These are phyloP conservation scores for Charadrius vociferus DNA, from an alignment of 2,113 vertebrate species.

Conservation along the genomic window DNA sequence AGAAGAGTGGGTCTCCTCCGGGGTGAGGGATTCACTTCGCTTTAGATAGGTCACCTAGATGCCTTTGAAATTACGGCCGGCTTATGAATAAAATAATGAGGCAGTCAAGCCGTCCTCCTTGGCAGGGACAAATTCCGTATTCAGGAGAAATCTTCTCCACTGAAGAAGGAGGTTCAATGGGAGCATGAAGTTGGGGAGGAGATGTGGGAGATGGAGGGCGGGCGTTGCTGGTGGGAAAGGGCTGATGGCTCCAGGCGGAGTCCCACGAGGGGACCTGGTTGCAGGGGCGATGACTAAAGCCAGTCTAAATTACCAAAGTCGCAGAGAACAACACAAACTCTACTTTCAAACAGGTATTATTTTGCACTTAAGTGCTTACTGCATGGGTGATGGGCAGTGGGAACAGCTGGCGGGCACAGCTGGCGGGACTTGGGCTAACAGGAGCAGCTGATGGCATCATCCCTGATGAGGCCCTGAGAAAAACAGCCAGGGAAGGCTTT, in stretches of 20 bases:
- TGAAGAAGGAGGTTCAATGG: background rate
- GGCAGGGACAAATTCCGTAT: background rate
- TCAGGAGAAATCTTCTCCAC: background rate
- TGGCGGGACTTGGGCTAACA: background rate
- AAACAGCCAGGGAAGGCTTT: background rate
- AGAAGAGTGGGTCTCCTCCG: background rate
- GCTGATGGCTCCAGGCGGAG: background rate
- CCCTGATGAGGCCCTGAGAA: background rate
- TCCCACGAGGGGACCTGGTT: rapidly evolving
- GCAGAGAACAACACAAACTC: background rate
- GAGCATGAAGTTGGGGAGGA: background rate
- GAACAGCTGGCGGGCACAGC: background rate
- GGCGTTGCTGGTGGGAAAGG: background rate
- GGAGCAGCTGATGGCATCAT: background rate
- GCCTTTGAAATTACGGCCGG: conserved; percentile 49
- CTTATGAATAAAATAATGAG: conserved; percentile 62
- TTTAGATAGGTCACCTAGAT: conserved; percentile 69
- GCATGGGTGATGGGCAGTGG: rapidly evolving
- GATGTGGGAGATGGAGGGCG: rapidly evolving
- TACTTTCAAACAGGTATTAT: background rate
- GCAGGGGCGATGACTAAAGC: background rate
- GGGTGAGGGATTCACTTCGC: conserved; percentile 54
- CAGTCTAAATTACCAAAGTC: background rate
- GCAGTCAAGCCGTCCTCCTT: background rate
- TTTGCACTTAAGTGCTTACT: background rate